A percentile compares a stretch with the other conserved stretches of the same genome.
Conservation (phyloP, 1,140 invertebrate genomes). For the Pogonomyrmex californicus region DNA sequence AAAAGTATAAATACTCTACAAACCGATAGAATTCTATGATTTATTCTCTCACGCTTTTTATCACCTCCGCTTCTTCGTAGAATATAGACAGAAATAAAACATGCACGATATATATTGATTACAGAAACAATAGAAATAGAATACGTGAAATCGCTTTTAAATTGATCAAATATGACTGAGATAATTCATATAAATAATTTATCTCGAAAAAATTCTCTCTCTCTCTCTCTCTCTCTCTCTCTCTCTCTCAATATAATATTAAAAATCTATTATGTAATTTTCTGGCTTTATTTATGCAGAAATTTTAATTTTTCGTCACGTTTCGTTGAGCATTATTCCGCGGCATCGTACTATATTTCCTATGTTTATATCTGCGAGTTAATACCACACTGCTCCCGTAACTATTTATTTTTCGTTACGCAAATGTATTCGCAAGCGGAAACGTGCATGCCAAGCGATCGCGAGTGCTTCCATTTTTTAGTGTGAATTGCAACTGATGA, state of each 20-base stretch:
- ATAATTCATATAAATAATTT: not conserved
- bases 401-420: conserved; percentile 44
- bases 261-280: not conserved
- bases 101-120: not conserved
- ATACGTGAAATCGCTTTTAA: not conserved
- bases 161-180: not conserved
- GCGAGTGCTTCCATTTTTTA: conserved; percentile 1
- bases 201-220: not conserved
- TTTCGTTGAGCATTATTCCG: not conserved
- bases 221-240: not conserved
- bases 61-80: not conserved
- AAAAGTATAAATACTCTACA: not conserved
- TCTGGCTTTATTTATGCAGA: conserved; percentile 1
- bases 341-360: not conserved
- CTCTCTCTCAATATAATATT: not conserved
- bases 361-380: not conserved
- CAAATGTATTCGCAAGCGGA: not conserved
- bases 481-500: conserved; percentile 1
- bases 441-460: not conserved
- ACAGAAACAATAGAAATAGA: not conserved
- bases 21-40: not conserved
- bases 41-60: not conserved
- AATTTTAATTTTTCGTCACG: not conserved
- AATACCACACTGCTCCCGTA: conserved; percentile 5
- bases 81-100: conserved; percentile 4